Conservation (phyloP, 2,888 invertebrate genomes). For the Lampropteryx suffumata region DNA sequence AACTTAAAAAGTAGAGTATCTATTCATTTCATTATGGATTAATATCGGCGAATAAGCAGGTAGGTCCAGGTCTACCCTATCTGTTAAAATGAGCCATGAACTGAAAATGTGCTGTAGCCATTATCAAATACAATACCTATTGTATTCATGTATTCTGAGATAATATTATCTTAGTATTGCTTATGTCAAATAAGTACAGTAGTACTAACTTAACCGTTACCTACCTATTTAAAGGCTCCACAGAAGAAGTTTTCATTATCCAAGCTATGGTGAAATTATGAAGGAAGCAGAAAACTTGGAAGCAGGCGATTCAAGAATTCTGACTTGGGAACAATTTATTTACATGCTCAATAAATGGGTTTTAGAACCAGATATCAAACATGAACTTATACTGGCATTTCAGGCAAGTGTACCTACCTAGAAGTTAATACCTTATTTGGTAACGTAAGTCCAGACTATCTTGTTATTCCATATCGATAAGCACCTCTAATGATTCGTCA, state of each 20-base stretch:
- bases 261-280: constrained; percentile 68
- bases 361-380: constrained; percentile 57
- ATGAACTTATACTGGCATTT: constrained; percentile 67
- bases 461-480: no score
- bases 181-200: no score
- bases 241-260: constrained; percentile 64
- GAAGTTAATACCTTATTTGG: no score
- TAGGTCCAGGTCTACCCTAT: no score
- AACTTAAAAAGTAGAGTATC: constrained; percentile 58
- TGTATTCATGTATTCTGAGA: no score
- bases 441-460: no score
- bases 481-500: no score
- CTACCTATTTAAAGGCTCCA: constrained; percentile 52
- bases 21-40: background rate
- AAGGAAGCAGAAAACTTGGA: constrained; percentile 57
- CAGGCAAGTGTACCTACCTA: constrained; percentile 40
- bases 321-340: constrained; percentile 66
- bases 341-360: constrained; percentile 62
- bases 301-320: constrained; percentile 50
- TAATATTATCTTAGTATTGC: no score
- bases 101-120: no score
- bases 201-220: constrained; percentile 14
- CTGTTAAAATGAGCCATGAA: no score
- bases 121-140: no score
- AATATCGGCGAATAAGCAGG: no score